Percentiles rank a stretch among this genome's conserved stretches.
Conservation (phyloP, 2,888 invertebrate species). For the Leptopilina syphax region DNA sequence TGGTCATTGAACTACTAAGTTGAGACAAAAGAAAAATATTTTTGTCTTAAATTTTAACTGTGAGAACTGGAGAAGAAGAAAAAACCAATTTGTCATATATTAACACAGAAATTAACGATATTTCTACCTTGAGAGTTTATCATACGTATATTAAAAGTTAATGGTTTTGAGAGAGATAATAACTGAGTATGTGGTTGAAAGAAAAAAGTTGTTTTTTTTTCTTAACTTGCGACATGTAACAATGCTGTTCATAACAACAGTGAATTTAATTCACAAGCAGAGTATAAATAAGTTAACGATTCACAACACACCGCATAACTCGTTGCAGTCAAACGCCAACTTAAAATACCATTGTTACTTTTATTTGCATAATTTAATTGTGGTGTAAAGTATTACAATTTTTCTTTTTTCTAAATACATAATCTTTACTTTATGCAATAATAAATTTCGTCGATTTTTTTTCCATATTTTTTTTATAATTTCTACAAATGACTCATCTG, state of each 20-base stretch:
- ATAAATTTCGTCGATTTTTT: not conserved
- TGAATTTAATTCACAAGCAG: conserved; percentile 20
- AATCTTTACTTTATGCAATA: not conserved
- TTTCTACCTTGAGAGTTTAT: conserved; percentile 11
- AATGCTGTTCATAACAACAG: conserved; percentile 23
- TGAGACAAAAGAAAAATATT: not conserved
- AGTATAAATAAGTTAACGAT: conserved; percentile 36
- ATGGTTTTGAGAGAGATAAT: not conserved
- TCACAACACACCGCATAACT: not conserved
- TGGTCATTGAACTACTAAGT: conserved; percentile 23
- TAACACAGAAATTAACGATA: not conserved
- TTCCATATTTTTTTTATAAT: too few species aligned
- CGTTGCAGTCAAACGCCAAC: conserved; percentile 8
- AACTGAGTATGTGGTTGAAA: not conserved
- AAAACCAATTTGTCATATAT: not conserved
- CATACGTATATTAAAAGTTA: not conserved
- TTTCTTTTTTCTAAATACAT: not conserved
- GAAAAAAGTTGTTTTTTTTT: not conserved
- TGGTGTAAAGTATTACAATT: not conserved
- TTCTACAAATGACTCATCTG: too few species aligned
- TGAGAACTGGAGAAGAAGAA: not conserved
- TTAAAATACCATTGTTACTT: not conserved
- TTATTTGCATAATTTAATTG: conserved; percentile 20
- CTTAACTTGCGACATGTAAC: not conserved
- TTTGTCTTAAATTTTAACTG: not conserved